Evolutionary conservation across 2,888 invertebrate genomes (phyloP), one percentile per base, ranked within the genome.

Genomic region (Malthinus seriepunctatus): DNA sequence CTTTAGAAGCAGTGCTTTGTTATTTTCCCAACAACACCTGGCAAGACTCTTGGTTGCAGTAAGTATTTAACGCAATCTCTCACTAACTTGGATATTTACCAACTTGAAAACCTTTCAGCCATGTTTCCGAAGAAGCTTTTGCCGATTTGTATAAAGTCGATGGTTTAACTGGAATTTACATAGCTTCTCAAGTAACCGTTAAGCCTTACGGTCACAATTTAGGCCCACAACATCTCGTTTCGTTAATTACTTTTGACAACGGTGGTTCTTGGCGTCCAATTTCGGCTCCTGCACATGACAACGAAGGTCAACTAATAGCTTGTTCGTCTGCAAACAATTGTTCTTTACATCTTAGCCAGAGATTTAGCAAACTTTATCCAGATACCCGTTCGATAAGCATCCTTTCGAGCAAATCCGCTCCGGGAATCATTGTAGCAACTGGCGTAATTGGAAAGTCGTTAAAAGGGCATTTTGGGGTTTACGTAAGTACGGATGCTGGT

Each of bases 121-220:
- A 89, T 63, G 86, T 90, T 5, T 85, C 88, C 0, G 89, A 91
- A 63, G 90, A 92, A 64, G 82, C 91, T 0, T 95, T 95, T 80
- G 90, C 91, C 1, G 95, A 95, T 74, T 79, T 95, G 1, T 93
- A 95, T 77, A 90, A 89, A 71, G 91, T 96, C 0, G 89, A 91
- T 75, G 95, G 95, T 0, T 79, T 95, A 47, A 83, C 88, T 42
- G 95, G 95, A 0, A 90, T 95, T 67, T 95, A 93, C 80, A 93
- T 96, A 63, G 95, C 93, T 0, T 93, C 93, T 0, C 88, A 88
- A 73, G 85, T 94, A 1, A 80, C 82, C 31, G 77, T 81, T 0
- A 84, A 84, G 69, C 80, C 82, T 0, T 76, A 79, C 1, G 80
- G 82, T 3, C 76, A 81, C 33, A 83, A 82, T 63, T 82, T 89